phyloP scores from a whole-genome alignment of 2,113 vertebrate species.

The Synodontis membranacea region DNA sequence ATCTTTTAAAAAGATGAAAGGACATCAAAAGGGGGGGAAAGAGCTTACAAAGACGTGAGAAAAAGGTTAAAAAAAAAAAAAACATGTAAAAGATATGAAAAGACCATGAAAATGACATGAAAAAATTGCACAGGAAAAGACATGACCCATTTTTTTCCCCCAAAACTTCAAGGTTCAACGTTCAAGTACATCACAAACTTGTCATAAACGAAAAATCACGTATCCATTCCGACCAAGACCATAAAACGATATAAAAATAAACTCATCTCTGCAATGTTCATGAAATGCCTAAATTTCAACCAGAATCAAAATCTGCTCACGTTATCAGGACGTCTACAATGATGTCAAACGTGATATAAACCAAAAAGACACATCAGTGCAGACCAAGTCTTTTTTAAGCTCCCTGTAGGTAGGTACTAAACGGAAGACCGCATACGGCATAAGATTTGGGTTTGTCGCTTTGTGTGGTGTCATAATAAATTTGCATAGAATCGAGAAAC shows the following conservation, averaged over 20 bases:
- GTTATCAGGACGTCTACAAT: background rate
- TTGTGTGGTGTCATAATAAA: too few species aligned
- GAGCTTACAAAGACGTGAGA: background rate
- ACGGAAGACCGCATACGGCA: background rate
- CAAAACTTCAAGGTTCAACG: too few species aligned
- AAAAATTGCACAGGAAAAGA: background rate
- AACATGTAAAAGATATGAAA: background rate
- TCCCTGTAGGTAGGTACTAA: background rate
- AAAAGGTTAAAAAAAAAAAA: background rate
- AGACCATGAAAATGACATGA: background rate
- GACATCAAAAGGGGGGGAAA: background rate
- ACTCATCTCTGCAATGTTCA: too few species aligned
- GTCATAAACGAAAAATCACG: too few species aligned
- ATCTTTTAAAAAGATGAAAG: background rate
- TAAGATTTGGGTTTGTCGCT: background rate
- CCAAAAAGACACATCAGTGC: too few species aligned
- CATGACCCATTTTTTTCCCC: too few species aligned
- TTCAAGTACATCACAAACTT: too few species aligned
- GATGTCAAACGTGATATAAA: background rate
- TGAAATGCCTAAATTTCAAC: background rate
- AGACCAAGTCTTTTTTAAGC: background rate
- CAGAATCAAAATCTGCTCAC: background rate
- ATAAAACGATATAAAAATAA: too few species aligned
- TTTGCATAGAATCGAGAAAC: background rate
- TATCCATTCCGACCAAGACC: background rate